These are phyloP conservation scores for Bombus sylvicola DNA, from an alignment of 1,140 invertebrate genomes.

Conservation along the genomic window DNA sequence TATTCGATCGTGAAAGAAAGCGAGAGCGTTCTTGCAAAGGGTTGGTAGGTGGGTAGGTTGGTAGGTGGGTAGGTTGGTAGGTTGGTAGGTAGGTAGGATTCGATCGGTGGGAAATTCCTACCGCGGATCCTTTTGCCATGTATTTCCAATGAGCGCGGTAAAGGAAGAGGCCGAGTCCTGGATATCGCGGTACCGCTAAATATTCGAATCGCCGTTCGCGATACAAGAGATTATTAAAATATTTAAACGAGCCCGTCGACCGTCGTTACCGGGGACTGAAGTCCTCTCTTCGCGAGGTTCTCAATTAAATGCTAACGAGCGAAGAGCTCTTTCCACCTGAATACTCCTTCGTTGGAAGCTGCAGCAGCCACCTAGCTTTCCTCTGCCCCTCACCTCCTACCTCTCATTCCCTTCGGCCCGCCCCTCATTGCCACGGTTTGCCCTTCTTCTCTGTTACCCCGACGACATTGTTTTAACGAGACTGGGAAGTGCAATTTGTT, in stretches of 20 bases:
- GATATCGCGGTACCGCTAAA: slow-evolving; percentile 62
- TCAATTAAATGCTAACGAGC: slow-evolving; percentile 77
- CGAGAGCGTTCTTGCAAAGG: background rate
- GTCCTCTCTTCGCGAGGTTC: slow-evolving; percentile 65
- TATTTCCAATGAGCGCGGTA: slow-evolving; percentile 38
- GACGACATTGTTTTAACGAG: slow-evolving; percentile 76
- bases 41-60: background rate
- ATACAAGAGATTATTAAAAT: slow-evolving; percentile 77
- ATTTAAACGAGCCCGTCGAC: slow-evolving; percentile 74
- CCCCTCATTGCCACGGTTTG: slow-evolving; percentile 11
- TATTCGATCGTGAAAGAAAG: background rate
- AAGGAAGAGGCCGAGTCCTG: slow-evolving; percentile 30
- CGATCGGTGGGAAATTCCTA: background rate
- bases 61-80: background rate
- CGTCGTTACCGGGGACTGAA: slow-evolving; percentile 62
- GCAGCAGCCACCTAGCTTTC: slow-evolving; percentile 62
- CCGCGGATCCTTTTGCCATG: background rate
- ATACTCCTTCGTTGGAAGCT: slow-evolving; percentile 70
- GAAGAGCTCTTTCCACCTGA: slow-evolving; percentile 75
- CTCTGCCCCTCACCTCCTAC: slow-evolving; percentile 12
- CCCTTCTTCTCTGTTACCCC: slow-evolving; percentile 28
- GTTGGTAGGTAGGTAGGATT: background rate
- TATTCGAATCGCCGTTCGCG: slow-evolving; percentile 73
- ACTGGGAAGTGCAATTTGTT: slow-evolving; percentile 73
- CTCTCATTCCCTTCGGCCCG: background rate